These are phyloP conservation scores for Hydrozoanthus gracilis DNA, from an alignment of 92 coral and sea anemone genomes.

Conservation along the genomic window DNA sequence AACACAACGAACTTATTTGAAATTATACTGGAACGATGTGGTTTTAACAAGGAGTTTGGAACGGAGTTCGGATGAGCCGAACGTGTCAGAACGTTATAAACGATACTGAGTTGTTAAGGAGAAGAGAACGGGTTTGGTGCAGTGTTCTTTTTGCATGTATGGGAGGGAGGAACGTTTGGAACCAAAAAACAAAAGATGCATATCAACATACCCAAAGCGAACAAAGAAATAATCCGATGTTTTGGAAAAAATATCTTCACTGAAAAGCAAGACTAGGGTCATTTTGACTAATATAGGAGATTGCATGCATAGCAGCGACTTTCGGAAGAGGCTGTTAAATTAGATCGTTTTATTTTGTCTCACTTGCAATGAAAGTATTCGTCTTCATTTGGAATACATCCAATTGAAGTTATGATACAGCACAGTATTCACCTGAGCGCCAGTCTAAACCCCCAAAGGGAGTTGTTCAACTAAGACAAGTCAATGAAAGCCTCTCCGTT, in stretches of 20 bases:
- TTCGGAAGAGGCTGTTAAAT: background rate
- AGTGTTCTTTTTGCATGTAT: conserved; percentile 3
- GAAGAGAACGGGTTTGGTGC: no score
- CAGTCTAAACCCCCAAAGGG: background rate
- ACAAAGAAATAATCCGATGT: background rate
- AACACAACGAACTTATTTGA: background rate
- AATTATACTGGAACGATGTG: background rate
- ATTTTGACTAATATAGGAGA: no score
- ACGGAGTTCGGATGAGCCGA: background rate
- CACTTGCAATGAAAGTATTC: background rate
- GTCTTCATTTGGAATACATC: background rate
- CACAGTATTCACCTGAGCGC: background rate
- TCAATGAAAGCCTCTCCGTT: background rate
- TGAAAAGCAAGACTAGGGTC: background rate
- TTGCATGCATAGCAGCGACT: no score
- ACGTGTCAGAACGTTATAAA: background rate
- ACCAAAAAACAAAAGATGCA: conserved; percentile 21
- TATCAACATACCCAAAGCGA: background rate
- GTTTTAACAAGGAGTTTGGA: background rate
- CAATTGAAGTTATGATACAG: background rate
- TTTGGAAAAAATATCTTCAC: background rate
- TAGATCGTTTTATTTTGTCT: conserved; percentile 22
- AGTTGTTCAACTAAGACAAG: background rate
- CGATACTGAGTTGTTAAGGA: no score
- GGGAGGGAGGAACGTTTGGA: conserved; percentile 37